Evolutionary conservation across 2,888 invertebrate genomes (phyloP).

Genomic region (Eumerus sabulonum): DNA sequence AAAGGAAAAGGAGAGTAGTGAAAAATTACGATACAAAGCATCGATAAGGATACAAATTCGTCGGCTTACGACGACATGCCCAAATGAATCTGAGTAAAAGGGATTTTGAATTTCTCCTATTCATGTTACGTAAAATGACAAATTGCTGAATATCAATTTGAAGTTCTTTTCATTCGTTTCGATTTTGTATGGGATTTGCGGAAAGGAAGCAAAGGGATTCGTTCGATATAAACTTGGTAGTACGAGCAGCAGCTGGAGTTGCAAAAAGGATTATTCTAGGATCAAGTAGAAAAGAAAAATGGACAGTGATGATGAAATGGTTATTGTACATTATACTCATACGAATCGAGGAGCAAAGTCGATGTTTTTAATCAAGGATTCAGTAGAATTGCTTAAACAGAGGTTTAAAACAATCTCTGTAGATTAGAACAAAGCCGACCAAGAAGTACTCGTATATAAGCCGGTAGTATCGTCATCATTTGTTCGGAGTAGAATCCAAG

Average conservation of each 20-base stretch:
- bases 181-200: constrained; percentile 11
- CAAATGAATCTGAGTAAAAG: not conserved
- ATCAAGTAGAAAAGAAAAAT: not conserved
- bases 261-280: constrained; percentile 21
- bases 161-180: constrained; percentile 24
- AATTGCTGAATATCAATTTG: constrained; percentile 39
- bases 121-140: constrained; percentile 39
- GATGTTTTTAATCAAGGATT: too few species aligned
- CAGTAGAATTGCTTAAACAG: not conserved
- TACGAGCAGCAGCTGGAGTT: constrained; percentile 34
- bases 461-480: too few species aligned
- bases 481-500: too few species aligned
- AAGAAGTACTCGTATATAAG: too few species aligned
- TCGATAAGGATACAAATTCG: constrained; percentile 15
- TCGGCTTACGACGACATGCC: not conserved
- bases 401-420: not conserved
- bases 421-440: too few species aligned
- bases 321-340: not conserved
- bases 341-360: too few species aligned
- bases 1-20: too few species aligned
- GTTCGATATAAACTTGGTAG: constrained; percentile 25
- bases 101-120: constrained; percentile 16
- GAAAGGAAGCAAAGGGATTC: constrained; percentile 1
- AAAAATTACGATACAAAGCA: constrained; percentile 34
- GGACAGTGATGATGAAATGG: constrained; percentile 13